Evolutionary conservation across 2,888 invertebrate species (phyloP), one percentile per base, ranked within the genome.

Genomic region (Mycalesis mineus): DNA sequence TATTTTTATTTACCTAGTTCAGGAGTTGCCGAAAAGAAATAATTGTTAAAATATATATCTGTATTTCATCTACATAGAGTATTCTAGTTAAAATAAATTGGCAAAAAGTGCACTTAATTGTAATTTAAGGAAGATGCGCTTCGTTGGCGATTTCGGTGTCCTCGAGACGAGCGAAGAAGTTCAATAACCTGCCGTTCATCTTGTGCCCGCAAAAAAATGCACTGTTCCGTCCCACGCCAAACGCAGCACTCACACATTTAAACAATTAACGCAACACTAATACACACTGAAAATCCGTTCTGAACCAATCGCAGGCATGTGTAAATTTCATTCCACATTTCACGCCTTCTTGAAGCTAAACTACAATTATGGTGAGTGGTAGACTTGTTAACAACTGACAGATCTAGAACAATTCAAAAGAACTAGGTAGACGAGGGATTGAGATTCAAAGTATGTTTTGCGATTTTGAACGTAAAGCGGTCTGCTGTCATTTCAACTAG

Each of bases 141-240:
- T 66, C 73, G 82, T 72, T 82, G 80, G 82, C 78, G 75, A 84
- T 78, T 86, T 85, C 74, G 78, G 81, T 74, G 77, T 77, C 79
- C 70, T 70, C 71, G 81, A 83, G 84, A 80, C 82, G 74, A 74
- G 74, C 78, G 71, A 72, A 73, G 68, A 73, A 74, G 88, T 83
- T 88, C 87, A 81, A 76, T 71, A 82, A 83, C 81, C 85, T 76
- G 68, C 75, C 80, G 82, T 82, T 84, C 86, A 83, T 88, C 82
- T 86, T 77, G 70, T 71, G 77, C 72, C 75, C 79, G 85, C 88
- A 89, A 89, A 89, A 44, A 89, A 89, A 87, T 89, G 88, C 87
- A 89, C 73, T 84, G 87, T 75, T 79, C 77, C 87, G 80, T 83
- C 88, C 87, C 88, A 87, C 88, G 82, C 79, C 75, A 77, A 84